phyloP scores from a whole-genome alignment of 2,113 vertebrate species.

The Pampusana beccarii region DNA sequence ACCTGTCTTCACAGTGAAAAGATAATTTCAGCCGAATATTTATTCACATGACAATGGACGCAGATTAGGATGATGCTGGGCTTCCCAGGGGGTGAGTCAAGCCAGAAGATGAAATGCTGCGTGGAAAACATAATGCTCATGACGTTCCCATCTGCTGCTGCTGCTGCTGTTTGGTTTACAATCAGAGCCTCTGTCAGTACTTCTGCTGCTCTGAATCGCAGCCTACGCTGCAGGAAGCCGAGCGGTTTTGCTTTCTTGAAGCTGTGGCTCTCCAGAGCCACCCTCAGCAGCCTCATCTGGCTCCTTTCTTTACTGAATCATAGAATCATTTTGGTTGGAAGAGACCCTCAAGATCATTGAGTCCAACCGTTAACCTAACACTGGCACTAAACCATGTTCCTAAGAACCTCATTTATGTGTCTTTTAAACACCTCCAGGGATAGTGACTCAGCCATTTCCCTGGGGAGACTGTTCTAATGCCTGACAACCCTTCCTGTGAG shows the following conservation, averaged over 20 bases:
- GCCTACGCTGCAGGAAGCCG: fast-evolving
- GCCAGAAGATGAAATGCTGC: not conserved
- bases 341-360: no score
- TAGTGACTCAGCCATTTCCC: no score
- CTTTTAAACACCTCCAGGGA: no score
- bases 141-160: not conserved
- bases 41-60: not conserved
- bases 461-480: no score
- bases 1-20: not conserved
- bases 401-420: no score
- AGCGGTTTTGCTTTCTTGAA: not conserved
- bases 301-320: not conserved
- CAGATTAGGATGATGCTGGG: not conserved
- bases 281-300: not conserved
- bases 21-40: not conserved
- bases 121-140: not conserved
- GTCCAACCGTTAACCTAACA: no score
- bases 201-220: not conserved
- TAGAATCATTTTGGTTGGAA: no score
- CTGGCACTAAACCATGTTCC: no score
- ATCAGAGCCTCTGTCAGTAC: not conserved
- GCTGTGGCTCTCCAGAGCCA: not conserved
- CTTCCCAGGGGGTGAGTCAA: not conserved
- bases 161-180: not conserved
- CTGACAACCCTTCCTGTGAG: no score